Conservation (phyloP, 1,140 invertebrate genomes). For the Aphelinus certus region DNA sequence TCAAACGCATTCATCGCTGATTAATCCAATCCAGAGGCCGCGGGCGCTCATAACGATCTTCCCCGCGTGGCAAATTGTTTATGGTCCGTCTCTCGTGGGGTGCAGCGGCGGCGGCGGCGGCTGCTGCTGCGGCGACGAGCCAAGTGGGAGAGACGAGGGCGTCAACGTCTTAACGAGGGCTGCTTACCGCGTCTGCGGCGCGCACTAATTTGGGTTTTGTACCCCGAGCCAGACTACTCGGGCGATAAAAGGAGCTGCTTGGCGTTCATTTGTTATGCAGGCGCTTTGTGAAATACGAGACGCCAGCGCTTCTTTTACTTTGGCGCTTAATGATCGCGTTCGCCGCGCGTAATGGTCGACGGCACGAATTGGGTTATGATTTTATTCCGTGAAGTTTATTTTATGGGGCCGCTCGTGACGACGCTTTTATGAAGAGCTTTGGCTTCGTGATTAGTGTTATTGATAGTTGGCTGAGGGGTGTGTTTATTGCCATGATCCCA, state of each 20-base stretch:
- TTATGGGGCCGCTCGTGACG: too few relatives aligned
- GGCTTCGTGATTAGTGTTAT: too few relatives aligned
- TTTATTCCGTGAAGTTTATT: too few relatives aligned
- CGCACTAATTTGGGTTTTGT: conserved; percentile 55
- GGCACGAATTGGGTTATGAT: background rate
- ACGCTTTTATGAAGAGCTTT: too few relatives aligned
- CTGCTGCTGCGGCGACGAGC: background rate
- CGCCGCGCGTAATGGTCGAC: conserved; percentile 21
- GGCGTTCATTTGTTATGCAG: conserved; percentile 31
- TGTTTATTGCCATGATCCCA: too few relatives aligned
- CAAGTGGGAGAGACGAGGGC: conserved; percentile 40
- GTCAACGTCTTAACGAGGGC: conserved; percentile 54
- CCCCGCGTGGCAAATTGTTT: conserved; percentile 4
- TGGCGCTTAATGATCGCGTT: too few relatives aligned
- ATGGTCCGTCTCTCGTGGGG: background rate
- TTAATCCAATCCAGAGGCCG: conserved; percentile 6
- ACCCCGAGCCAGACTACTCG: background rate
- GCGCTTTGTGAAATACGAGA: background rate
- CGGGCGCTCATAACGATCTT: background rate
- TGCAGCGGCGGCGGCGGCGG: background rate
- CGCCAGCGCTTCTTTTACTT: too few relatives aligned
- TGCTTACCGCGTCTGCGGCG: conserved; percentile 33
- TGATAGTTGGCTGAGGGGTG: too few relatives aligned
- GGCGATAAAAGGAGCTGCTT: conserved; percentile 40
- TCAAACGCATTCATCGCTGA: background rate